phyloP scores from a whole-genome alignment of 2,797 vertebrate species.

The Notamacropus eugenii region DNA sequence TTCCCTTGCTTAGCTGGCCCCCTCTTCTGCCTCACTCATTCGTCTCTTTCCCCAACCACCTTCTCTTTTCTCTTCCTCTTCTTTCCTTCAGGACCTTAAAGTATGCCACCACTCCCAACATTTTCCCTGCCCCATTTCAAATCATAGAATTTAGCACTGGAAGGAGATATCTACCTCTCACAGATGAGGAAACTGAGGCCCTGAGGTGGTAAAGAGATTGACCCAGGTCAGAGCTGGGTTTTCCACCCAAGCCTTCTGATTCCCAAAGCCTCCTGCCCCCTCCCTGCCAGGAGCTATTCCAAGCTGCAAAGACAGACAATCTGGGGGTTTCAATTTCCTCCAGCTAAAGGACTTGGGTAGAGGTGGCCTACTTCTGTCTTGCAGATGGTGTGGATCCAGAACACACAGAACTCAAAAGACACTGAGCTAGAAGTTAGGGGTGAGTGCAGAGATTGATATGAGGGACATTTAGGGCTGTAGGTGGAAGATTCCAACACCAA shows the following conservation, averaged over 20 bases:
- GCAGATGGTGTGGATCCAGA: background rate
- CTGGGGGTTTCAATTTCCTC: background rate
- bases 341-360: background rate
- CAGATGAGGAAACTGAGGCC: background rate
- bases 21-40: background rate
- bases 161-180: background rate
- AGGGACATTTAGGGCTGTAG: background rate
- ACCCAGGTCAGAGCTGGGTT: background rate
- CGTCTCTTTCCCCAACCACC: background rate
- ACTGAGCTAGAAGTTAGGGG: background rate
- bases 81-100: background rate
- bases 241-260: background rate
- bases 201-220: background rate
- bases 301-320: background rate
- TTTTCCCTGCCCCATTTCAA: background rate
- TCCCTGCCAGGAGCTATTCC: background rate
- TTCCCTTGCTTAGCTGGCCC: background rate
- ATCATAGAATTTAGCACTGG: background rate
- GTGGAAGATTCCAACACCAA: background rate
- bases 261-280: background rate
- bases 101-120: background rate
- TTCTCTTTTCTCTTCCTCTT: background rate
- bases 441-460: background rate
- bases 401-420: background rate
- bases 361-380: background rate